Percentiles rank a stretch among this genome's conserved stretches.
Conservation (phyloP, 2,797 vertebrate genomes). For the Notolabrus celidotus region DNA sequence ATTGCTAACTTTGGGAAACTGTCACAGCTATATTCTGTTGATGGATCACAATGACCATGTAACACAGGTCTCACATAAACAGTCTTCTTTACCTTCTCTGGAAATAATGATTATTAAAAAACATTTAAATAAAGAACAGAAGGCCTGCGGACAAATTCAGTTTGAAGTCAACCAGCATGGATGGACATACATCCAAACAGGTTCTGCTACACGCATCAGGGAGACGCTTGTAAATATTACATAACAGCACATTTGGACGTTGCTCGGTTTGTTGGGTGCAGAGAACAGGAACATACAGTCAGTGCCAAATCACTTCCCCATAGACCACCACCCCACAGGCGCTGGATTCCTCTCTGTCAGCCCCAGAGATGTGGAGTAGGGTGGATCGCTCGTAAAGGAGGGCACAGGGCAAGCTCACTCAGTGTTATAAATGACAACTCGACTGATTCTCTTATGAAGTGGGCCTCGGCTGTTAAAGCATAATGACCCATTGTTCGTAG, state of each 20-base stretch:
- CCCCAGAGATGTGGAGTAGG: not conserved
- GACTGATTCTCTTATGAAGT: not conserved
- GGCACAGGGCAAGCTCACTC: not conserved
- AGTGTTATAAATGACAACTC: not conserved
- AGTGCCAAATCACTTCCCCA: slow-evolving; percentile 31
- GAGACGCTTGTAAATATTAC: slow-evolving; percentile 60
- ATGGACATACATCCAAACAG: slow-evolving; percentile 29
- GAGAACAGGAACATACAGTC: slow-evolving; percentile 32
- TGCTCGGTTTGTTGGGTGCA: slow-evolving; percentile 44
- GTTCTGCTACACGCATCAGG: slow-evolving; percentile 23
- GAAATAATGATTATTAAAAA: not conserved
- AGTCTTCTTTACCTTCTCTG: too few species aligned
- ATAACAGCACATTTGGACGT: slow-evolving; percentile 60
- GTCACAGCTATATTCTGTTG: not conserved
- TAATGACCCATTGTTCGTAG: slow-evolving; percentile 22
- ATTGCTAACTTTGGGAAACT: rapidly evolving
- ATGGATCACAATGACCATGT: not conserved
- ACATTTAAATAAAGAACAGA: not conserved
- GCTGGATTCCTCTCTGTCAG: slow-evolving; percentile 3
- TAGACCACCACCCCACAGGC: slow-evolving; percentile 1
- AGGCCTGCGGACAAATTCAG: slow-evolving; percentile 4
- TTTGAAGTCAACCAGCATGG: slow-evolving; percentile 4
- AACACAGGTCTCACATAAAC: too few species aligned
- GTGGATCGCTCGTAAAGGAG: slow-evolving; percentile 1
- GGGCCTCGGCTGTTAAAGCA: not conserved